Evolutionary conservation across 2,113 vertebrate genomes (phyloP).

Genomic region (Microcebus murinus): DNA sequence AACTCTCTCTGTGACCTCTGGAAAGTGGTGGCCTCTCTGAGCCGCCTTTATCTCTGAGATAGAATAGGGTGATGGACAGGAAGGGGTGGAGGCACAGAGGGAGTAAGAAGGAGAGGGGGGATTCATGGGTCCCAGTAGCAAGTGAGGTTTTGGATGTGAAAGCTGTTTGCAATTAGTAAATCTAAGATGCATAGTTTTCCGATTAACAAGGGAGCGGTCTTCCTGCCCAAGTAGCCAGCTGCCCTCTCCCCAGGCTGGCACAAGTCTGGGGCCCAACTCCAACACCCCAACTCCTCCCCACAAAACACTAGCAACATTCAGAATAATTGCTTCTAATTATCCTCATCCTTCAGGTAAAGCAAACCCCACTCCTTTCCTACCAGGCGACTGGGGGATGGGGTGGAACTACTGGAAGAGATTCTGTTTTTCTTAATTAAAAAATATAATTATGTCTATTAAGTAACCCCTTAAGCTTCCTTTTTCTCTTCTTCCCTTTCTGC

Average conservation of each 20-base stretch:
- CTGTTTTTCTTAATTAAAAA: constrained; percentile 51
- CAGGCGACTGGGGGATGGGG: neutral
- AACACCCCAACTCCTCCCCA: neutral
- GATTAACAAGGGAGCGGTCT: neutral
- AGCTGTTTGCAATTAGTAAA: neutral
- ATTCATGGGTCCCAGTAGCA: neutral
- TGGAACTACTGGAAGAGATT: neutral
- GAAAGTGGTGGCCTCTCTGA: neutral
- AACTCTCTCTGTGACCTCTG: too few relatives aligned
- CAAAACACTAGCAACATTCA: neutral
- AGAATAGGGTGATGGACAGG: neutral
- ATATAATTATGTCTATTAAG: constrained; percentile 35
- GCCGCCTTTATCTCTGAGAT: neutral
- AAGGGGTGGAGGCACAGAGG: neutral
- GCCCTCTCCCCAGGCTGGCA: neutral
- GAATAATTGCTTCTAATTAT: constrained; percentile 44
- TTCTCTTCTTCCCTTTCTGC: too few relatives aligned
- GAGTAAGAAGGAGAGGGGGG: rapidly evolving
- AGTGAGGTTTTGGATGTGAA: neutral
- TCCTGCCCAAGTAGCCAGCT: too few relatives aligned
- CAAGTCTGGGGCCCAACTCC: neutral
- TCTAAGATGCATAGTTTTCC: rapidly evolving
- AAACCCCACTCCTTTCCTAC: neutral
- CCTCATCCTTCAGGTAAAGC: constrained; percentile 22
- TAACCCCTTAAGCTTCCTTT: neutral